Evolutionary conservation across 1,140 invertebrate species (phyloP).

Genomic region (Neodiprion virginianus): DNA sequence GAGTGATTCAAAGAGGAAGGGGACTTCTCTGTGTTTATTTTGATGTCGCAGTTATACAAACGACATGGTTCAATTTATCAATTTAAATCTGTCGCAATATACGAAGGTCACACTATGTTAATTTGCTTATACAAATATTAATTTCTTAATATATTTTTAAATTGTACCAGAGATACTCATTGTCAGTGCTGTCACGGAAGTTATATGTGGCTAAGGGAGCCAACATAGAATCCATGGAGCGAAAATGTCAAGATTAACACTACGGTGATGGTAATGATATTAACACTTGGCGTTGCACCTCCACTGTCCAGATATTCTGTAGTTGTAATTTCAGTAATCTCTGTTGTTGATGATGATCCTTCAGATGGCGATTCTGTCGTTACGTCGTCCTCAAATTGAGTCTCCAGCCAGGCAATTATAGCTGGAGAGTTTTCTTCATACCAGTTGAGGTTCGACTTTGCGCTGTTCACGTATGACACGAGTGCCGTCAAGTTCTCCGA

Average conservation of each 20-base stretch:
- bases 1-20: no score
- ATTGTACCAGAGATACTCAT: no score
- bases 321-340: background rate
- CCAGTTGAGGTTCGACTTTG: conserved; percentile 31
- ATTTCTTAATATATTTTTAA: no score
- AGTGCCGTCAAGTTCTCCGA: conserved; percentile 10
- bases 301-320: background rate
- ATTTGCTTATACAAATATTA: no score
- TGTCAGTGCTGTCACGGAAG: no score
- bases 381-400: background rate
- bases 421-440: conserved; percentile 17
- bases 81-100: no score
- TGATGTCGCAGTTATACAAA: no score
- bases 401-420: conserved; percentile 9
- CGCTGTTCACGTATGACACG: conserved; percentile 22
- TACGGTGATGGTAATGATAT: background rate
- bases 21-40: no score
- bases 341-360: background rate
- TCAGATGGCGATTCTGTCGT: background rate
- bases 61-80: no score
- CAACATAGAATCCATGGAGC: background rate
- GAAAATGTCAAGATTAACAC: background rate
- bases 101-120: no score
- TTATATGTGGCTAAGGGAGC: no score
- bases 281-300: background rate